These are phyloP conservation scores for Celastrina argiolus DNA, from an alignment of 2,888 invertebrate species.

Conservation along the genomic window DNA sequence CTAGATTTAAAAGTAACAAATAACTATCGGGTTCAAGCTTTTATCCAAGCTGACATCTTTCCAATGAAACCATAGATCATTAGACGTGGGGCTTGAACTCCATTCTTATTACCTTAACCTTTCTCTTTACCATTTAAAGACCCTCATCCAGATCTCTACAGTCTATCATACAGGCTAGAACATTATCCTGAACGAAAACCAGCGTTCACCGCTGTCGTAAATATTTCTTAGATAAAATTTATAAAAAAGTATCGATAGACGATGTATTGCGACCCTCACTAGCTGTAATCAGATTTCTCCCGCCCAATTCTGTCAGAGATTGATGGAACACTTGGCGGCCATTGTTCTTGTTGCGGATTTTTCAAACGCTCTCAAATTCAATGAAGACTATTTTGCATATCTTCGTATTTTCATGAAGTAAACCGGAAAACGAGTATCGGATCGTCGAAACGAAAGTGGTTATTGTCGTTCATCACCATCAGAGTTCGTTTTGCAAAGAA, in stretches of 20 bases:
- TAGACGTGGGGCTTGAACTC: too few species aligned
- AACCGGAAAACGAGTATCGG: background rate
- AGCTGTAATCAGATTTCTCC: conserved; percentile 22
- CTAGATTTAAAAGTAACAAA: too few species aligned
- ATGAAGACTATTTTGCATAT: background rate
- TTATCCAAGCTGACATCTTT: too few species aligned
- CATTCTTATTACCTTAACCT: too few species aligned
- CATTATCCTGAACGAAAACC: too few species aligned
- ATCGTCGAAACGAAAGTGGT: background rate
- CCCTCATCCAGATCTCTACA: too few species aligned
- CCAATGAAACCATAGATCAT: too few species aligned
- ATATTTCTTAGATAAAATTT: background rate
- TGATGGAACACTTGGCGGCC: conserved; percentile 18
- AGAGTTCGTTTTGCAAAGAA: too few species aligned
- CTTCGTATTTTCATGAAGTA: background rate
- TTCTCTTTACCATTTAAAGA: too few species aligned
- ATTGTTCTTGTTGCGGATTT: conserved; percentile 21
- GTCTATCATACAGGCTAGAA: too few species aligned
- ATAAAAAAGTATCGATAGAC: background rate
- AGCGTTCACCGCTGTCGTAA: too few species aligned
- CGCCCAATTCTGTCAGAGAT: conserved; percentile 20
- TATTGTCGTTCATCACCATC: background rate
- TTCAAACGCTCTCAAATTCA: background rate
- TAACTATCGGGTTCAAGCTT: too few species aligned
- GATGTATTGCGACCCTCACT: background rate